A percentile compares a stretch with the other conserved stretches of the same genome.
Conservation (phyloP, 1,140 invertebrate genomes). For the Bathynomus jamesi region DNA sequence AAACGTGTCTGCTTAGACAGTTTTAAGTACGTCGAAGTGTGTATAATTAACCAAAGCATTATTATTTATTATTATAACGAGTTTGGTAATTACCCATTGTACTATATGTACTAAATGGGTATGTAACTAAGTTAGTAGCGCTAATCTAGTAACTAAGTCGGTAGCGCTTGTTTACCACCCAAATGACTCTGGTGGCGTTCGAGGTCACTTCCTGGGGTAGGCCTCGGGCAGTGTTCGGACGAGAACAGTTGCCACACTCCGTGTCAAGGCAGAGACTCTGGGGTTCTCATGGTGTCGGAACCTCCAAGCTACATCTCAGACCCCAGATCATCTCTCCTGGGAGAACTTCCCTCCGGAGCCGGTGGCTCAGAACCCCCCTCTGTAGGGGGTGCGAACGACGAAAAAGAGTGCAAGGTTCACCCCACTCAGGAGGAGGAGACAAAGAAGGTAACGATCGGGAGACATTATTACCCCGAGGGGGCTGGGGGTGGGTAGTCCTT, state of each 20-base stretch:
- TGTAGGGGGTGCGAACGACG: conserved; percentile 13
- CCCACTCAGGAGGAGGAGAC: conserved; percentile 41
- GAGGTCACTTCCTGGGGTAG: conserved; percentile 30
- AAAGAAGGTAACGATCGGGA: conserved; percentile 52
- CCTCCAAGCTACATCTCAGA: conserved; percentile 28
- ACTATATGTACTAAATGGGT: too few species aligned
- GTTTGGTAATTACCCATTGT: too few species aligned
- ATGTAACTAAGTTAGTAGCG: too few species aligned
- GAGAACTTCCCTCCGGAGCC: conserved; percentile 24
- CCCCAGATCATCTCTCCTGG: conserved; percentile 27
- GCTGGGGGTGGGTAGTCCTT: conserved; percentile 64
- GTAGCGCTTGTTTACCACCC: too few species aligned
- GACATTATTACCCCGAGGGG: conserved; percentile 68
- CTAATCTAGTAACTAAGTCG: too few species aligned
- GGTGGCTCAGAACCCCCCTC: conserved; percentile 26
- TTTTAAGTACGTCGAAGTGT: too few species aligned
- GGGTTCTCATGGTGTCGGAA: conserved; percentile 29
- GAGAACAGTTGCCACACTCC: too few species aligned
- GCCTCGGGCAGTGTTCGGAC: neutral
- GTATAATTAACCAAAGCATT: too few species aligned
- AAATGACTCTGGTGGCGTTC: too few species aligned
- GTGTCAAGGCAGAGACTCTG: conserved; percentile 20
- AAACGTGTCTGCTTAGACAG: too few species aligned
- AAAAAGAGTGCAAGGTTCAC: conserved; percentile 40
- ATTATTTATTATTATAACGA: too few species aligned